A percentile compares a stretch with the other conserved stretches of the same genome.
These are phyloP conservation scores for Vanessa tameamea DNA, from an alignment of 1,140 invertebrate species.

Conservation along the genomic window DNA sequence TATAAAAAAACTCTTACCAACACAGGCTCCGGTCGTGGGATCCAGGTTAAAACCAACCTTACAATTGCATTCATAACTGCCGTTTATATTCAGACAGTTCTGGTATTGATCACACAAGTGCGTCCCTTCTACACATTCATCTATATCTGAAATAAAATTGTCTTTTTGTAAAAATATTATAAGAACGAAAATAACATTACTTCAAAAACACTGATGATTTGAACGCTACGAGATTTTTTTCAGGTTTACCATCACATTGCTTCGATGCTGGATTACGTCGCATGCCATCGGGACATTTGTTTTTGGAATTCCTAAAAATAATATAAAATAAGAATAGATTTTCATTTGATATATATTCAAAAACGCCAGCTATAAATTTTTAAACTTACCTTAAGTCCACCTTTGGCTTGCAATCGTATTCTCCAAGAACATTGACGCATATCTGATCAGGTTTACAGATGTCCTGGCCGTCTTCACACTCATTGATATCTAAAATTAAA, in stretches of 20 bases:
- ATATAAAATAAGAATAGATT: too few species aligned
- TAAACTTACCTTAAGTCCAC: slow-evolving; percentile 33
- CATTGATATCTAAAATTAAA: slow-evolving; percentile 86
- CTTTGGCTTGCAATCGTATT: slow-evolving; percentile 84
- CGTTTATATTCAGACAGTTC: slow-evolving; percentile 89
- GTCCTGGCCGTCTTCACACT: slow-evolving; percentile 85
- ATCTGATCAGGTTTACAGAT: slow-evolving; percentile 83
- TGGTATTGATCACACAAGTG: slow-evolving; percentile 85
- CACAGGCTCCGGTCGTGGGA: slow-evolving; percentile 85
- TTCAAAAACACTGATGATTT: too few species aligned
- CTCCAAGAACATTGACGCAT: slow-evolving; percentile 88
- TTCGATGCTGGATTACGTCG: slow-evolving; percentile 40
- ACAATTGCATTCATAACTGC: slow-evolving; percentile 90
- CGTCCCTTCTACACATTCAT: slow-evolving; percentile 86
- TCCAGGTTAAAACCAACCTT: slow-evolving; percentile 87
- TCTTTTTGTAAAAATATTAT: too few species aligned
- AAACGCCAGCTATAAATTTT: slow-evolving; percentile 11
- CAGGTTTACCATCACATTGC: slow-evolving; percentile 57
- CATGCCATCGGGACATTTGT: slow-evolving; percentile 62
- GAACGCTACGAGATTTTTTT: neutral
- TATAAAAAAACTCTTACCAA: slow-evolving; percentile 79
- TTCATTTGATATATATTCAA: too few species aligned
- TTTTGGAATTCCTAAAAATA: slow-evolving; percentile 14
- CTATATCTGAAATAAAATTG: slow-evolving; percentile 82
- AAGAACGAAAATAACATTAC: too few species aligned